These are phyloP conservation scores for Bujurquina vittata DNA, from an alignment of 2,113 vertebrate species.

Conservation along the genomic window DNA sequence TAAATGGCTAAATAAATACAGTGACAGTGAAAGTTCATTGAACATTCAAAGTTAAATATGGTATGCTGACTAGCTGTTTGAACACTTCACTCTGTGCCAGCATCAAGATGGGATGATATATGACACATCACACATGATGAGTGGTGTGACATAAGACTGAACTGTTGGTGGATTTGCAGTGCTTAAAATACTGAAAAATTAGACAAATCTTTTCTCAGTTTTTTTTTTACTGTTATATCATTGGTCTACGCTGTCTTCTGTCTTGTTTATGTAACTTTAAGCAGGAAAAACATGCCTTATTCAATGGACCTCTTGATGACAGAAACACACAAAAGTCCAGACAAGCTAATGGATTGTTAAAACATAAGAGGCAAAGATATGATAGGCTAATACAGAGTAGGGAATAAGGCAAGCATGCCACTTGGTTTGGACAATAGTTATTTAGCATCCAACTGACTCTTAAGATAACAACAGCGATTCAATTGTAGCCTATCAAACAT, in stretches of 20 bases:
- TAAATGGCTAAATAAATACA: background rate
- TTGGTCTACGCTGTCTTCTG: background rate
- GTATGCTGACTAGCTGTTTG: conserved; percentile 35
- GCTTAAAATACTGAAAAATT: background rate
- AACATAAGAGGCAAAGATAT: too few species aligned
- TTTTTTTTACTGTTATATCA: background rate
- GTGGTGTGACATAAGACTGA: conserved; percentile 17
- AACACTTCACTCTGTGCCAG: conserved; percentile 23
- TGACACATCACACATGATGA: conserved; percentile 43
- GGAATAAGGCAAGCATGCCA: background rate
- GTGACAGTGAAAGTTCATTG: conserved; percentile 5
- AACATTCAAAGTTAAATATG: conserved; percentile 48
- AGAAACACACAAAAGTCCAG: too few species aligned
- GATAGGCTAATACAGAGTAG: too few species aligned
- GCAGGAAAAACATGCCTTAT: background rate
- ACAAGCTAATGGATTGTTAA: too few species aligned
- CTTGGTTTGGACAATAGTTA: background rate
- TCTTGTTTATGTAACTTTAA: background rate
- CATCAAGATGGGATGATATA: conserved; percentile 16
- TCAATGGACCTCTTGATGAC: too few species aligned
- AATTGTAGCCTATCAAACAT: background rate
- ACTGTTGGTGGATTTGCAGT: conserved; percentile 22
- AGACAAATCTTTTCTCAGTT: background rate
- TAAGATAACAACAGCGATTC: background rate
- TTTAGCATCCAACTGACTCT: background rate